phyloP scores from a whole-genome alignment of 2,113 vertebrate species.

The Gallinago media region DNA sequence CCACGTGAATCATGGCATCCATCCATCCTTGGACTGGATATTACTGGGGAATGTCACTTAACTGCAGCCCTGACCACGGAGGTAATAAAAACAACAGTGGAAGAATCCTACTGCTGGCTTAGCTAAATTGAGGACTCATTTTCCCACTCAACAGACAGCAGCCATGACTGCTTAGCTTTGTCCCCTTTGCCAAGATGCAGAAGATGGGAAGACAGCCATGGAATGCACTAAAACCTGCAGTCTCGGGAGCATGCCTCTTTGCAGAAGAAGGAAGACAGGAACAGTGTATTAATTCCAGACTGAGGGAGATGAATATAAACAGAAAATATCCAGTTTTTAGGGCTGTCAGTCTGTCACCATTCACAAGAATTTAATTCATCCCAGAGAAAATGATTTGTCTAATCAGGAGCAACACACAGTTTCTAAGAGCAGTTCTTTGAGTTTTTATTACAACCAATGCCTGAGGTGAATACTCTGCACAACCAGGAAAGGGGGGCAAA shows the following conservation, averaged over 20 bases:
- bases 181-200: background rate
- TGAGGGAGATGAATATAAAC: background rate
- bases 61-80: background rate
- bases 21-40: background rate
- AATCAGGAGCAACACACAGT: background rate
- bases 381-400: background rate
- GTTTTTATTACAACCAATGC: background rate
- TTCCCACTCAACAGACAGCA: background rate
- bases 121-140: background rate
- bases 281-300: background rate
- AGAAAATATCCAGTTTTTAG: background rate
- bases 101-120: background rate
- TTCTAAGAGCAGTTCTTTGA: background rate
- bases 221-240: background rate
- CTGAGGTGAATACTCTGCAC: background rate
- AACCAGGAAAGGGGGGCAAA: background rate
- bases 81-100: background rate
- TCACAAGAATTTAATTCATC: background rate
- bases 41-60: background rate
- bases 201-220: background rate
- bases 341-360: background rate
- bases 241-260: background rate
- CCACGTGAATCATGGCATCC: background rate
- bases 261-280: background rate
- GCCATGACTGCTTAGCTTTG: background rate